These are phyloP conservation scores for Drosophila kanapiae DNA, from an alignment of 1,140 invertebrate species.

Conservation along the genomic window DNA sequence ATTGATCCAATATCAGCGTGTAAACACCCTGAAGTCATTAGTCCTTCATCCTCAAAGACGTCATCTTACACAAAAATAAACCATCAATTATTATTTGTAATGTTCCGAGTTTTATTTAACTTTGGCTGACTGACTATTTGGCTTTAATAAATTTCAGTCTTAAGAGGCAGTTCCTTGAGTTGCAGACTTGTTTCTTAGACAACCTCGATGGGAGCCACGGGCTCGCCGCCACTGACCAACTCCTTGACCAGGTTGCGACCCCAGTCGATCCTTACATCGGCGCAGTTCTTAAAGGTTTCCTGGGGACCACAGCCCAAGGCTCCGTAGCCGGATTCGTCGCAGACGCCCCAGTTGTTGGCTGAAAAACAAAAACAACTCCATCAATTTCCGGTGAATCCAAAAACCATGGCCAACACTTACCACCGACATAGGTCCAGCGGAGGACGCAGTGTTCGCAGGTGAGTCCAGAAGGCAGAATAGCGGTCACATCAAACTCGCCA, in stretches of 20 bases:
- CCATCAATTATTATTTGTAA: background rate
- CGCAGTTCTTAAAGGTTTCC: conserved; percentile 89
- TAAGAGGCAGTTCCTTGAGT: conserved; percentile 4
- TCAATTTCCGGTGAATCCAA: background rate
- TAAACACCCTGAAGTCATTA: too few species aligned
- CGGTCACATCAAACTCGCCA: conserved; percentile 81
- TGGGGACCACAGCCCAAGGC: conserved; percentile 88
- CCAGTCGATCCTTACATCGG: conserved; percentile 88
- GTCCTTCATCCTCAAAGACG: too few species aligned
- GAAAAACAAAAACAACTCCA: background rate
- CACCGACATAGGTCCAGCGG: conserved; percentile 89
- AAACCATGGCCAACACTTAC: conserved; percentile 25
- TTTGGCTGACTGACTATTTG: conserved; percentile 40
- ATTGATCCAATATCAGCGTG: too few species aligned
- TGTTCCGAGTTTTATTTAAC: conserved; percentile 32
- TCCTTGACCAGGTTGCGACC: conserved; percentile 69
- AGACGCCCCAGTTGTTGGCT: conserved; percentile 88
- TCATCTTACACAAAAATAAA: background rate
- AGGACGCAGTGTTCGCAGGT: conserved; percentile 89
- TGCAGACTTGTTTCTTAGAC: conserved; percentile 12
- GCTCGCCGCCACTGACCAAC: conserved; percentile 29
- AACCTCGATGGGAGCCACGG: conserved; percentile 50
- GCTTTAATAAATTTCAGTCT: conserved; percentile 33
- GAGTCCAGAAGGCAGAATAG: conserved; percentile 86
- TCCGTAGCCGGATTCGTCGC: conserved; percentile 79